A percentile compares a stretch with the other conserved stretches of the same genome.
phyloP scores from a whole-genome alignment of 2,888 invertebrate species.

The Hylaea fasciaria region DNA sequence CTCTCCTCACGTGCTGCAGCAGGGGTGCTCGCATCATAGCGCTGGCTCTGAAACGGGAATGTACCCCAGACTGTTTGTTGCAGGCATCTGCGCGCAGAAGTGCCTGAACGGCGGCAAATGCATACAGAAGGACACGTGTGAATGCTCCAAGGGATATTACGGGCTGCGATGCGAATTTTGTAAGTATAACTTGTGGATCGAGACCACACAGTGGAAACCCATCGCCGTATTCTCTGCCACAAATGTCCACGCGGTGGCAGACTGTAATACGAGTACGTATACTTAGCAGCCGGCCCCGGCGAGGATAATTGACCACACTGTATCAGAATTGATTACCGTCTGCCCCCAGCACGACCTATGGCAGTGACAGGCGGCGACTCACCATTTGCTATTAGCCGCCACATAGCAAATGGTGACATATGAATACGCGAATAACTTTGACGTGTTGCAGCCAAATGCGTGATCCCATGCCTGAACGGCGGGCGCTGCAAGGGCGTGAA shows the following conservation, averaged over 20 bases:
- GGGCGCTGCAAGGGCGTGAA: slow-evolving; percentile 96
- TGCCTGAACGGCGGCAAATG: slow-evolving; percentile 98
- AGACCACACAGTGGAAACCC: no score
- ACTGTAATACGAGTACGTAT: no score
- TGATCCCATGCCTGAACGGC: slow-evolving; percentile 95
- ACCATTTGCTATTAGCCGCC: no score
- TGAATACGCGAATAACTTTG: no score
- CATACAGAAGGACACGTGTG: slow-evolving; percentile 96
- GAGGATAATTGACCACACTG: no score
- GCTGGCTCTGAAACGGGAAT: slow-evolving; percentile 32
- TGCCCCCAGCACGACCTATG: no score
- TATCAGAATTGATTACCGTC: no score
- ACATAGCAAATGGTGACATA: no score
- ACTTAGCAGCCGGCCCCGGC: no score
- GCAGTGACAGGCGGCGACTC: no score
- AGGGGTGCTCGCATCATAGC: slow-evolving; percentile 60
- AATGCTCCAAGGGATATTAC: slow-evolving; percentile 95
- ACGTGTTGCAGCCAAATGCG: slow-evolving; percentile 89
- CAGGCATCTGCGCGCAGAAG: slow-evolving; percentile 95
- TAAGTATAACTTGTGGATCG: slow-evolving; percentile 82
- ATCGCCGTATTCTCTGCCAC: no score
- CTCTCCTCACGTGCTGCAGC: slow-evolving; percentile 59
- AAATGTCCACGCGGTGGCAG: no score
- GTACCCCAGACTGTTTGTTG: slow-evolving; percentile 48
- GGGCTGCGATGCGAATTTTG: slow-evolving; percentile 96